phyloP scores from a whole-genome alignment of 2,797 vertebrate genomes.

The Girardinus metallicus region DNA sequence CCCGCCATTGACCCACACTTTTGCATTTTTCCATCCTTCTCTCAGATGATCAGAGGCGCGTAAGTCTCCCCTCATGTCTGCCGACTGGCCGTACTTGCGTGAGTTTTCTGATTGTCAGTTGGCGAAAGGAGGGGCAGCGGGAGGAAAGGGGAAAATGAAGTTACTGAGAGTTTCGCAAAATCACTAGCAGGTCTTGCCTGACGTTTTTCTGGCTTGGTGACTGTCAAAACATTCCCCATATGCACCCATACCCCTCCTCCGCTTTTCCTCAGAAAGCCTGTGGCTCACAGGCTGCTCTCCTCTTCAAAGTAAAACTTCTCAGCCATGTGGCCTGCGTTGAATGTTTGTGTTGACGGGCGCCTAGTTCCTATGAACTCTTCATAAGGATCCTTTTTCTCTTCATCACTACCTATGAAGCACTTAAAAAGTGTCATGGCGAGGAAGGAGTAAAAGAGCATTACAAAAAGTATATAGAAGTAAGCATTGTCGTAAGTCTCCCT shows the following conservation, averaged over 20 bases:
- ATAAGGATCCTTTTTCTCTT: conserved; percentile 87
- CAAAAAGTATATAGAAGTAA: conserved; percentile 90
- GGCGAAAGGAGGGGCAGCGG: conserved; percentile 23
- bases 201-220: conserved; percentile 75
- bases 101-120: conserved; percentile 76
- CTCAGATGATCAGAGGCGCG: conserved; percentile 76
- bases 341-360: conserved; percentile 73
- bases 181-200: conserved; percentile 76
- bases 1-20: conserved; percentile 77
- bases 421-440: conserved; percentile 88
- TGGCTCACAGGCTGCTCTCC: conserved; percentile 85
- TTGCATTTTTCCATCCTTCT: conserved; percentile 74
- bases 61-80: conserved; percentile 52
- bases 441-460: conserved; percentile 92
- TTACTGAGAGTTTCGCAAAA: conserved; percentile 70
- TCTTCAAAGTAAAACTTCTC: conserved; percentile 90
- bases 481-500: conserved; percentile 87
- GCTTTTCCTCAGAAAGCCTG: conserved; percentile 38
- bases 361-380: conserved; percentile 82
- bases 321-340: conserved; percentile 75
- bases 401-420: conserved; percentile 81
- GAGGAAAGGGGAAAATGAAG: conserved; percentile 30
- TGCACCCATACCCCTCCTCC: conserved; percentile 51
- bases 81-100: conserved; percentile 41
- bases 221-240: conserved; percentile 73